Conservation (phyloP, 2,113 vertebrate species). For the Melanostigma gelatinosum region DNA sequence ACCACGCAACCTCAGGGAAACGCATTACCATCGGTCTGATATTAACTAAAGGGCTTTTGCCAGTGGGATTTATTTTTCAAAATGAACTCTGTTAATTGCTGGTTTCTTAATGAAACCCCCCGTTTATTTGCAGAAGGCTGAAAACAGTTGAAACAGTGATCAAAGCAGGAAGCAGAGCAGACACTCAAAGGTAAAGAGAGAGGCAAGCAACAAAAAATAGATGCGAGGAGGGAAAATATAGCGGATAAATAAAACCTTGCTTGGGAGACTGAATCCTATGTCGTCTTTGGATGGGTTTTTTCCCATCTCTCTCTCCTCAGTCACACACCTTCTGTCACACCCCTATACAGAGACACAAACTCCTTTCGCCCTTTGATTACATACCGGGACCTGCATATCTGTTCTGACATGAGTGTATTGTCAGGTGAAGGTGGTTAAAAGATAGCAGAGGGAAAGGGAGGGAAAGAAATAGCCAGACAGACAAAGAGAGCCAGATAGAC, state of each 20-base stretch:
- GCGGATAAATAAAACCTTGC: constrained; percentile 22
- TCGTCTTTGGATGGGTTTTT: constrained; percentile 12
- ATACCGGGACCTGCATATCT: constrained; percentile 36
- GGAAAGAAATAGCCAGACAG: constrained; percentile 17
- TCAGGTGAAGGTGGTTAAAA: constrained; percentile 50
- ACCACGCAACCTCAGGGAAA: constrained; percentile 12
- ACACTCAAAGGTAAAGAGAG: constrained; percentile 25
- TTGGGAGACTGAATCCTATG: constrained; percentile 22
- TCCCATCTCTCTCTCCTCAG: not conserved
- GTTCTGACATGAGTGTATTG: constrained; percentile 42
- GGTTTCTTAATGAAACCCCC: constrained; percentile 47
- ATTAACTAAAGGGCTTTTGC: constrained; percentile 31
- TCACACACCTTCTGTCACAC: constrained; percentile 32
- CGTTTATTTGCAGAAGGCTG: constrained; percentile 45
- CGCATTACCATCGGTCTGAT: constrained; percentile 14
- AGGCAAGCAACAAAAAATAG: constrained; percentile 26
- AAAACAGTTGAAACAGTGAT: constrained; percentile 43
- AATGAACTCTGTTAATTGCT: constrained; percentile 43
- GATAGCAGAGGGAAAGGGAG: constrained; percentile 25
- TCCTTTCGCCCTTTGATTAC: constrained; percentile 49
- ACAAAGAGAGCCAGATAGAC: constrained; percentile 25
- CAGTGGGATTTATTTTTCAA: constrained; percentile 32
- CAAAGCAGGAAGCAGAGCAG: constrained; percentile 43
- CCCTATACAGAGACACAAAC: constrained; percentile 33
- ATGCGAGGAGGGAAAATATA: constrained; percentile 2